phyloP scores from a whole-genome alignment of 2,113 vertebrate genomes.

The Sebastes fasciatus region DNA sequence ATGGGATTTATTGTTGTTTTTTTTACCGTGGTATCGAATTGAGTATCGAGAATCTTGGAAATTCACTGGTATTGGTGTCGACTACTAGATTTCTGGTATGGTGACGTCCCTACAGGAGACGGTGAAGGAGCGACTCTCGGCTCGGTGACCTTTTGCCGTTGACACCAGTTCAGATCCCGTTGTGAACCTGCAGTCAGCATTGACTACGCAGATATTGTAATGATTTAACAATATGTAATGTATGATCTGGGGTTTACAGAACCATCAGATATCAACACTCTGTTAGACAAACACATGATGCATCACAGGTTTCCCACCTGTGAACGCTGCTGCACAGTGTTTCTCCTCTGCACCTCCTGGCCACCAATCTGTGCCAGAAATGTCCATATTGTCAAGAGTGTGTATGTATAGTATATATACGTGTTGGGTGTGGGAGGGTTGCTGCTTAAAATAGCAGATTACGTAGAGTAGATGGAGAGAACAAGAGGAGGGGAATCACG shows the following conservation, averaged over 20 bases:
- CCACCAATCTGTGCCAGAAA: conserved; percentile 34
- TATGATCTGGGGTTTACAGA: neutral
- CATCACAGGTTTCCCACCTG: conserved; percentile 14
- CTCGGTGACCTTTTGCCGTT: too few relatives aligned
- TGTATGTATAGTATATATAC: neutral
- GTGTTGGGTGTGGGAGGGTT: conserved; percentile 12
- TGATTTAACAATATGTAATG: neutral
- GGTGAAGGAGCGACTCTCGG: too few relatives aligned
- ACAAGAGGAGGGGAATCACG: neutral
- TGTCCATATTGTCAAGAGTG: conserved; percentile 42
- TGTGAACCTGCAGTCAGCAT: neutral
- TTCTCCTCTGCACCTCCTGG: conserved; percentile 48
- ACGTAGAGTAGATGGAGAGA: neutral
- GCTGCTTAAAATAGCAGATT: conserved; percentile 24
- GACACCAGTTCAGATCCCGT: too few relatives aligned
- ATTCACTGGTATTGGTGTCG: too few relatives aligned
- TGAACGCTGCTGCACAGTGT: conserved; percentile 7
- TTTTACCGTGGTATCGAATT: too few relatives aligned
- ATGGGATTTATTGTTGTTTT: too few relatives aligned
- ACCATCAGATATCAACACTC: neutral
- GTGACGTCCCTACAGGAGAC: too few relatives aligned
- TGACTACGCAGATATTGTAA: neutral
- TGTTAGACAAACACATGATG: neutral
- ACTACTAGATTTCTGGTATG: too few relatives aligned
- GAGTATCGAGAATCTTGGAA: too few relatives aligned